These are phyloP conservation scores for Phoronis australis DNA, from an alignment of 2,888 invertebrate genomes.

Conservation along the genomic window DNA sequence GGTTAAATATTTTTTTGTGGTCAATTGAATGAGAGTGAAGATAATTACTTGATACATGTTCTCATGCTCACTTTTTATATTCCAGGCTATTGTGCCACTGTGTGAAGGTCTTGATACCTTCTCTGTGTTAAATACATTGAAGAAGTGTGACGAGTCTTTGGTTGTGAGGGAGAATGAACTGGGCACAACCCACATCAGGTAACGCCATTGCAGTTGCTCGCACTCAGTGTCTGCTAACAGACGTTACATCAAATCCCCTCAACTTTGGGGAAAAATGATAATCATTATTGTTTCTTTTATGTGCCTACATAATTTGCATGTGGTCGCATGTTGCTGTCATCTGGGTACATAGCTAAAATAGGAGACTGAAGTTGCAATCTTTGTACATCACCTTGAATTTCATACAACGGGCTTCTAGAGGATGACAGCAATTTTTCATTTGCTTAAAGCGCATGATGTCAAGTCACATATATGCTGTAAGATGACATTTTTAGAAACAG, in stretches of 20 bases:
- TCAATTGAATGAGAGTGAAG: too few species aligned
- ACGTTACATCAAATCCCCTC: neutral
- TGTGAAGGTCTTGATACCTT: constrained; percentile 67
- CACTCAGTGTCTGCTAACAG: neutral
- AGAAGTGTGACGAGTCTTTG: constrained; percentile 69
- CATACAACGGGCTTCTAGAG: too few species aligned
- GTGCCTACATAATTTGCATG: neutral
- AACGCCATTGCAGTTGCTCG: constrained; percentile 18
- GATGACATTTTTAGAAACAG: too few species aligned
- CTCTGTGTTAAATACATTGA: constrained; percentile 64
- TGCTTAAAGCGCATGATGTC: too few species aligned
- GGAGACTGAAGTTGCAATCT: too few species aligned
- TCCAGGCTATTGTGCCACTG: constrained; percentile 54
- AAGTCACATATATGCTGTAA: too few species aligned
- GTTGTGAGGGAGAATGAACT: constrained; percentile 62
- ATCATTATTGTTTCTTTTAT: neutral
- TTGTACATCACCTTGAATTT: too few species aligned
- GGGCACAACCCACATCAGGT: constrained; percentile 74
- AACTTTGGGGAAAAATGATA: neutral
- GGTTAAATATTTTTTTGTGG: too few species aligned
- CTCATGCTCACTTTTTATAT: neutral
- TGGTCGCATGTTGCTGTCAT: neutral
- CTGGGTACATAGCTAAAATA: too few species aligned
- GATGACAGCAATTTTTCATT: too few species aligned
- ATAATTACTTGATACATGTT: too few species aligned